Evolutionary conservation across 2,113 vertebrate genomes (phyloP), one percentile per base, ranked within the genome.

Genomic region (Ornithorhynchus anatinus): DNA sequence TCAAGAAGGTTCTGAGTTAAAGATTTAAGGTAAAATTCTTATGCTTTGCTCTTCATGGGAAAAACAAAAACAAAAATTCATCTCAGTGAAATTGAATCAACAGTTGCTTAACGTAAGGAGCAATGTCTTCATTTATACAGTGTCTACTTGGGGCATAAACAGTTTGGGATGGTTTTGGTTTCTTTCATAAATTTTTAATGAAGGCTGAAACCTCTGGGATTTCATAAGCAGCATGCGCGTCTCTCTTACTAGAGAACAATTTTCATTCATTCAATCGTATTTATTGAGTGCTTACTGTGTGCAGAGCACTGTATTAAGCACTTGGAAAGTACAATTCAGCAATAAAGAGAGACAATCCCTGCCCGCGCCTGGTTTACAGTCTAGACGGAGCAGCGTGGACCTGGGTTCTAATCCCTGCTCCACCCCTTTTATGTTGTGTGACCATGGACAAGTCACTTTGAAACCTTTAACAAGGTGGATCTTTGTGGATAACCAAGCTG

Each of bases 101-200:
- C 25, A 73, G 60, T 58, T 75, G 58, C 78, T 76, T 72, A 78
- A 57, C 73, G 69, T 69, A 69, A 73, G 60, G 59, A 81, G 45
- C 59, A 71, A 68, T 79, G 59, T 75, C 67, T 68, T 78, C 69
- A 75, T 68, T 80, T 81, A 75, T 43, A 71, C 19, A 75, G 33
- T 58, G 70, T 42, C 40, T 27, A 39, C 42, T 75, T 40, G 61
- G 42, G 38, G 45, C 25, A 65, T 76, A 87, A 83, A 68, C 54
- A 20, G 25, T 80, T 75, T 64, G 33, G 48, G 65, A 52, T 35
- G 56, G 66, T 77, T 39, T 65, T 71, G 50, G 57, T 48, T 25
- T 31, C n/a, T 23, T 33, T 52, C 22, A 40, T 40, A 59, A 73
- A 65, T 80, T 76, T 45, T 39, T 68, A 61, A 39, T 39, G 40